phyloP scores from a whole-genome alignment of 2,797 vertebrate genomes.

The Toxotes lorentzi region DNA sequence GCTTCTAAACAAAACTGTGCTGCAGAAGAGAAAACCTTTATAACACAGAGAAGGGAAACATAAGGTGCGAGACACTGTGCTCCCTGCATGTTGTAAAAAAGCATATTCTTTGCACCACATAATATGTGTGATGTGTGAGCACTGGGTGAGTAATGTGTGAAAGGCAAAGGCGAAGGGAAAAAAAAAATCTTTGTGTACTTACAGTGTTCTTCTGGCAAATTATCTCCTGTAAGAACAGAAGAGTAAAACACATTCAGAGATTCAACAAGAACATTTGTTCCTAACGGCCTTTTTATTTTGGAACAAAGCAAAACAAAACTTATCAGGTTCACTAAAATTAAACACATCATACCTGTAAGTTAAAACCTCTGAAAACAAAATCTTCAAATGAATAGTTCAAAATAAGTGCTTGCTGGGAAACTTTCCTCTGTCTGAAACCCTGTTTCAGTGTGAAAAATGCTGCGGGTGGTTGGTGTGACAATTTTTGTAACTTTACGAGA shows the following conservation, averaged over 20 bases:
- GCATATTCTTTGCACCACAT: slow-evolving; percentile 62
- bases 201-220: slow-evolving; percentile 99
- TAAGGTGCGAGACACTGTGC: slow-evolving; percentile 44
- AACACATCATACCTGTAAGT: not conserved
- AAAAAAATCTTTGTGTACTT: slow-evolving; percentile 82
- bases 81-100: slow-evolving; percentile 34
- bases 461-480: too few species aligned
- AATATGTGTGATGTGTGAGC: slow-evolving; percentile 62
- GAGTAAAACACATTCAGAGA: slow-evolving; percentile 47
- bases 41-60: slow-evolving; percentile 39
- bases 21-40: slow-evolving; percentile 29
- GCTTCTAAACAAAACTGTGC: slow-evolving; percentile 22
- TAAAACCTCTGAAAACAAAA: too few species aligned
- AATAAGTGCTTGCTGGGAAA: not conserved
- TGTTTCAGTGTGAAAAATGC: too few species aligned
- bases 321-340: not conserved
- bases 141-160: slow-evolving; percentile 61
- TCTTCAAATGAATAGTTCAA: not conserved
- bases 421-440: too few species aligned
- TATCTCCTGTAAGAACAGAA: slow-evolving; percentile 90
- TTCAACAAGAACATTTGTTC: slow-evolving; percentile 30
- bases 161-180: slow-evolving; percentile 39
- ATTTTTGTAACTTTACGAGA: not conserved
- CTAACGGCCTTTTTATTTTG: slow-evolving; percentile 2
- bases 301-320: not conserved